phyloP scores from a whole-genome alignment of 2,797 vertebrate genomes.

The Atherinosoma microstoma region DNA sequence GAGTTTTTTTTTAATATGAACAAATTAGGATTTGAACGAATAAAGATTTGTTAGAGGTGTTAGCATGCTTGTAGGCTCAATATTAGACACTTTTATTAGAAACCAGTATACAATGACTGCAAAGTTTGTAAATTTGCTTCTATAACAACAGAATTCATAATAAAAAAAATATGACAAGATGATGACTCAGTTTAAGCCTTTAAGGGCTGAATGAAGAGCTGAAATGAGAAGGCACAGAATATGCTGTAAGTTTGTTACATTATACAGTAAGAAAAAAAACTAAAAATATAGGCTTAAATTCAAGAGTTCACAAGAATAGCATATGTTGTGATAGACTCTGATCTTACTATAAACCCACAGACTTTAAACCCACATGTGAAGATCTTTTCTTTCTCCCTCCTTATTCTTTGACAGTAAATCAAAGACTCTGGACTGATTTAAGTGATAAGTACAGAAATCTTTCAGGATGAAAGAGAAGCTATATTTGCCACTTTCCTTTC shows the following conservation, averaged over 20 bases:
- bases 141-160: neutral
- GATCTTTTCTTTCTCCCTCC: conserved; percentile 18
- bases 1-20: too few relatives aligned
- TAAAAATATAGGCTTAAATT: conserved; percentile 20
- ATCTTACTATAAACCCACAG: conserved; percentile 42
- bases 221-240: neutral
- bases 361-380: conserved; percentile 55
- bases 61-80: neutral
- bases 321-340: conserved; percentile 23
- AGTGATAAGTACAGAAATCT: conserved; percentile 52
- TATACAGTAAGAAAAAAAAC: neutral
- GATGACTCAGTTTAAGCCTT: neutral
- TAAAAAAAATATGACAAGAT: neutral
- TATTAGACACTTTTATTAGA: neutral
- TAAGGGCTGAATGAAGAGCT: neutral
- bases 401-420: conserved; percentile 32
- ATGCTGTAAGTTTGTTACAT: neutral
- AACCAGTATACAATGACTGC: neutral
- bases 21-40: too few relatives aligned
- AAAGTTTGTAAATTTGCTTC: neutral
- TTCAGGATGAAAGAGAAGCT: conserved; percentile 57
- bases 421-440: conserved; percentile 46
- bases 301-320: conserved; percentile 34
- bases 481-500: conserved; percentile 40
- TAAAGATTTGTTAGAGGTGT: neutral